phyloP scores from a whole-genome alignment of 2,113 vertebrate genomes.

The Tragelaphus strepsiceros region DNA sequence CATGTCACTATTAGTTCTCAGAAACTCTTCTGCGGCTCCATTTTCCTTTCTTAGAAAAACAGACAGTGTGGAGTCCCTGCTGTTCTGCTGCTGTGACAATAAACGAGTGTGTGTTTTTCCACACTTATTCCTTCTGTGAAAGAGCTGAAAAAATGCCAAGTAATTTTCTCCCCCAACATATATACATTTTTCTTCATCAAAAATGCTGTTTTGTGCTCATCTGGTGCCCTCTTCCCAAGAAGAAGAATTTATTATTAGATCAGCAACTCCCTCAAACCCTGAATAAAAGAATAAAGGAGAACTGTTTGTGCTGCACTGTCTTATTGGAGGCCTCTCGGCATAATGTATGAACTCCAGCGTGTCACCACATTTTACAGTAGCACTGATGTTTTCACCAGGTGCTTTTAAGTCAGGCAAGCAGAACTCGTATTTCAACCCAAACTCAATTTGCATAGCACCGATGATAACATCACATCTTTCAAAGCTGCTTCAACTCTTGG shows the following conservation, averaged over 20 bases:
- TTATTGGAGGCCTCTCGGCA: neutral
- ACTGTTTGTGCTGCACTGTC: neutral
- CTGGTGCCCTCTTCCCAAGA: conserved; percentile 9
- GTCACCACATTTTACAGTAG: neutral
- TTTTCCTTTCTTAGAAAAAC: conserved; percentile 16
- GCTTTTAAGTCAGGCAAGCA: conserved; percentile 39
- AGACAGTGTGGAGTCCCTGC: neutral
- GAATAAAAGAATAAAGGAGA: conserved; percentile 58
- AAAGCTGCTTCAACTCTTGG: conserved; percentile 3
- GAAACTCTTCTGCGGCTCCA: neutral
- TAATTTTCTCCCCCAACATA: neutral
- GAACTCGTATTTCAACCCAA: conserved; percentile 45
- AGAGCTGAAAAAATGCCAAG: conserved; percentile 20
- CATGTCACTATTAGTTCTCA: neutral
- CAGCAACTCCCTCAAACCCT: conserved; percentile 5
- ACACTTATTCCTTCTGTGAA: neutral
- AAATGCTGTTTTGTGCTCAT: conserved; percentile 43
- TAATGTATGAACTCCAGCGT: neutral
- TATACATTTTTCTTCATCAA: neutral
- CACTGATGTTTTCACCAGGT: conserved; percentile 20
- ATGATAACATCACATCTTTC: conserved; percentile 33
- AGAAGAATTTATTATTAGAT: conserved; percentile 56
- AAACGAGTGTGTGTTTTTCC: conserved; percentile 10
- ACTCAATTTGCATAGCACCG: conserved; percentile 45
- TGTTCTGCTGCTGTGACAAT: neutral